Base-by-base conservation (phyloP, 2,797 vertebrate genomes). In the Pseudomugil gertrudae region DNA sequence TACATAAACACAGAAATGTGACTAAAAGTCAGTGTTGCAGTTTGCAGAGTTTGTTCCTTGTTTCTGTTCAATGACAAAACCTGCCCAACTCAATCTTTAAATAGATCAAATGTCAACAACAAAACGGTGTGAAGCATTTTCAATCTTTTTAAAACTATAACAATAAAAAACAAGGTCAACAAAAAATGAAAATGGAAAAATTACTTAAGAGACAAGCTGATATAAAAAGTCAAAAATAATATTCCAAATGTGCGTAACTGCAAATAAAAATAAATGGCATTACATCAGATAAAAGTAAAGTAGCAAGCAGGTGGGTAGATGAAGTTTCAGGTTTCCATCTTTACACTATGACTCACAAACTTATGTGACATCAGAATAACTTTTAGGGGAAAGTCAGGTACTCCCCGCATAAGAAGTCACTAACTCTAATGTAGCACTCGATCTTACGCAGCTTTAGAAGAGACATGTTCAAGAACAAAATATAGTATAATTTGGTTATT, bases 311-410 rank as follows among this genome's bases (percentile, higher is more conserved):
- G 11, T 0, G 1, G 21, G 5, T 10, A 55, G 27, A 55, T 40
- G 2, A 56, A 21, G 35, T 3, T 33, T 38, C 45, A 27, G 43
- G 65, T 55, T 78, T 66, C 36, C n/a, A 59, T 33, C 14, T 29
- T 10, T 11, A 27, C 5, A n/a, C 5, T 15, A 21, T 47, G 55
- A 64, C 67, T 66, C 45, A 51, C 45, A 57, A 26, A 80, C 43
- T 17, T 10, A 38, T 51, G 21, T 84, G 73, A 85, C 40, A 4
- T 84, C 69, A 76, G 36, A 23, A 29, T 32, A 30, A 47, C 47
- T 9, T 45, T 70, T n/a, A 54, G n/a, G 26, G 55, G 26, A 45
- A 65, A 54, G 6, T 27, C 27, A 38, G 21, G 14, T 17, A 60
- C 52, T 59, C 29, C 51, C 57, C 1, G 9, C 11, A 11, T 1